A percentile compares a stretch with the other conserved stretches of the same genome.
Evolutionary conservation across 2,113 vertebrate species (phyloP).

Genomic region (Euleptes europaea): DNA sequence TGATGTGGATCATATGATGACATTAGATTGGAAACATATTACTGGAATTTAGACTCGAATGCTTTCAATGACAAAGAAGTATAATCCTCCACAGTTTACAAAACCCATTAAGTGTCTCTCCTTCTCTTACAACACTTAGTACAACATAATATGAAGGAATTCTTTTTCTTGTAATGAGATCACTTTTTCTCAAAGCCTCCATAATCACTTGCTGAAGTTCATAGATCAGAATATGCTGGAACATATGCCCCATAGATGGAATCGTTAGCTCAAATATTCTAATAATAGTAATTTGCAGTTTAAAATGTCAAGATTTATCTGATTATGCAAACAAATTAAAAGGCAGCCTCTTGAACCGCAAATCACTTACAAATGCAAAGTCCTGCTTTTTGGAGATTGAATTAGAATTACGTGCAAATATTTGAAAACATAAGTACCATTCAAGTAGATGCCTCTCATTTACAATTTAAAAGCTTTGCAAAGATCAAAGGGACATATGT

Average conservation of each 20-base stretch:
- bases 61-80: not conserved
- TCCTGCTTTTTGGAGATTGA: constrained; percentile 34
- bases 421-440: constrained; percentile 13
- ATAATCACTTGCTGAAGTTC: constrained; percentile 23
- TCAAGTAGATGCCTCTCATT: constrained; percentile 12
- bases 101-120: not conserved
- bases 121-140: constrained; percentile 37
- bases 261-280: constrained; percentile 9
- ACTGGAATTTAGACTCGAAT: not conserved
- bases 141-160: constrained; percentile 29
- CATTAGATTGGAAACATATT: not conserved
- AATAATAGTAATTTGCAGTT: constrained; percentile 17
- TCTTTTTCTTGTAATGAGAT: not conserved
- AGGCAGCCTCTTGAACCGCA: constrained; percentile 24
- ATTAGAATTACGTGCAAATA: constrained; percentile 34
- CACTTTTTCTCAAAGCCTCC: constrained; percentile 11
- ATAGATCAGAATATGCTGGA: constrained; percentile 26
- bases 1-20: not conserved
- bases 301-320: constrained; percentile 9
- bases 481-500: constrained; percentile 29
- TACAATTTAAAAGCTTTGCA: constrained; percentile 7
- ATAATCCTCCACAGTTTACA: not conserved
- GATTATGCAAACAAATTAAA: constrained; percentile 33
- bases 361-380: not conserved
- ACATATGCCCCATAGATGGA: not conserved